Percentiles rank a stretch among this genome's conserved stretches.
Evolutionary conservation across 2,888 invertebrate genomes (phyloP).

Genomic region (Formica aserva): DNA sequence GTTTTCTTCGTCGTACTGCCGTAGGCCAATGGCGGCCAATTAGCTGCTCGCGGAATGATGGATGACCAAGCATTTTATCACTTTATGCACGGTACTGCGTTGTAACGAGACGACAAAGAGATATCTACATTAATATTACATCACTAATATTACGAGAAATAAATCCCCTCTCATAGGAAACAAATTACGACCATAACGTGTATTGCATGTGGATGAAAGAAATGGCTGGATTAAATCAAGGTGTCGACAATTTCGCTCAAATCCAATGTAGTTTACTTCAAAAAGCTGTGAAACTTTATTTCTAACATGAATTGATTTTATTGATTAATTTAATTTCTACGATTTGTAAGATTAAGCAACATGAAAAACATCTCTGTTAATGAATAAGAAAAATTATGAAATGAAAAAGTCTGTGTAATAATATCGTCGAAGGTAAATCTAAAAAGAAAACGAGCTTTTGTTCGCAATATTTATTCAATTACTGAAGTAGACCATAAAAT

Average conservation of each 20-base stretch:
- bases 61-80: slow-evolving; percentile 33
- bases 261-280: background rate
- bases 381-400: background rate
- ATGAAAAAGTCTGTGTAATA: background rate
- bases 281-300: background rate
- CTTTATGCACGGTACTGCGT: slow-evolving; percentile 20
- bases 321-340: background rate
- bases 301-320: background rate
- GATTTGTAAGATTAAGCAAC: background rate
- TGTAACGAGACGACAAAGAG: slow-evolving; percentile 19
- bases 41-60: slow-evolving; percentile 46
- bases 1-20: slow-evolving; percentile 35
- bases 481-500: background rate
- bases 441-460: background rate
- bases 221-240: background rate
- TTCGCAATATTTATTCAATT: background rate
- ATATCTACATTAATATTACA: slow-evolving; percentile 33
- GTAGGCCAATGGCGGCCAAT: slow-evolving; percentile 43
- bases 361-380: background rate
- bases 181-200: background rate
- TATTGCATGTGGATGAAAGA: background rate
- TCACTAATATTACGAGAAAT: slow-evolving; percentile 22
- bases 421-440: background rate
- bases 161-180: background rate
- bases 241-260: background rate